A percentile compares a stretch with the other conserved stretches of the same genome.
Evolutionary conservation across 2,113 vertebrate genomes (phyloP).

Genomic region (Myanophis thanlyinensis): DNA sequence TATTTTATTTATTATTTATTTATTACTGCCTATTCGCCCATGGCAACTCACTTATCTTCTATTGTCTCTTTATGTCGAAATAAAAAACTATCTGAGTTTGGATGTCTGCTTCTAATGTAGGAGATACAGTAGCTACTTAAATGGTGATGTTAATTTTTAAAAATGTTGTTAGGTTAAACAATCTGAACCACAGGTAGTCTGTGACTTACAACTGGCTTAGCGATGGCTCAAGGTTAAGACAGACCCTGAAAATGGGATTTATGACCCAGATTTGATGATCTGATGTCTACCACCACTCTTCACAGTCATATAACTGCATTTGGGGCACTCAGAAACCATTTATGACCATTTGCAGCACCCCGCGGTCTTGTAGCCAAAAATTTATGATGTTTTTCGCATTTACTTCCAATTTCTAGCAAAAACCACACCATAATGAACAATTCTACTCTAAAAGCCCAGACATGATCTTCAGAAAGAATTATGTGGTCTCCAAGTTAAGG

Average conservation of each 20-base stretch:
- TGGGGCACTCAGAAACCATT: neutral
- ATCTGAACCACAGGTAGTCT: neutral
- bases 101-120: neutral
- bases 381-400: neutral
- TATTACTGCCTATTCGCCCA: too few relatives aligned
- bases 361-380: neutral
- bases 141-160: neutral
- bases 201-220: neutral
- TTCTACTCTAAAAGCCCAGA: neutral
- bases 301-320: neutral
- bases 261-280: neutral
- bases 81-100: too few relatives aligned
- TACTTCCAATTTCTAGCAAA: neutral
- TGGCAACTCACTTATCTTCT: too few relatives aligned
- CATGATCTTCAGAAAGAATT: neutral
- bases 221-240: neutral
- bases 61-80: neutral
- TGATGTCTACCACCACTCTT: neutral
- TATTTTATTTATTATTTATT: too few relatives aligned
- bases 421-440: neutral
- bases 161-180: neutral
- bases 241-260: neutral
- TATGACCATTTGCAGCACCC: neutral
- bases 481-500: neutral
- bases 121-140: neutral